Evolutionary conservation across 2,888 invertebrate genomes (phyloP).

Genomic region (Bombylius major): DNA sequence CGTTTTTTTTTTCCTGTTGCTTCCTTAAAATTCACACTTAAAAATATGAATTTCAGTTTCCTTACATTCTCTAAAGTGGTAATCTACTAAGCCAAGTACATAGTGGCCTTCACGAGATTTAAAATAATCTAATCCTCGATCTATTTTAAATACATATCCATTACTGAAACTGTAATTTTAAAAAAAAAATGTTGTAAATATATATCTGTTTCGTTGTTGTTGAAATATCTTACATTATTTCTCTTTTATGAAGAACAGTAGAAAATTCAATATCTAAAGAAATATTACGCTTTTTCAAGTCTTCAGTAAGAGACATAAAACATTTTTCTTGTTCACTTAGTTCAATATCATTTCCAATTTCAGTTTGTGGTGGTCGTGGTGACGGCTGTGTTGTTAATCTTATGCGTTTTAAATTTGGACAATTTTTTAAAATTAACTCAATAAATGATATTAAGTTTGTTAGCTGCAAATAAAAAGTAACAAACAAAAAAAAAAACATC

Average conservation of each 20-base stretch:
- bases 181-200: conserved; percentile 17
- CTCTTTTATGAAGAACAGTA: conserved; percentile 72
- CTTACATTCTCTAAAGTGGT: conserved; percentile 65
- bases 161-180: conserved; percentile 58
- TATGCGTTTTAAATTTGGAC: conserved; percentile 47
- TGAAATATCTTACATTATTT: conserved; percentile 61
- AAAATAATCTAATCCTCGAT: conserved; percentile 79
- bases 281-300: conserved; percentile 48
- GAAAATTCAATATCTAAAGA: conserved; percentile 52
- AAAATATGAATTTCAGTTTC: conserved; percentile 80
- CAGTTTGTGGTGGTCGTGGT: conserved; percentile 33
- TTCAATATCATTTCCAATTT: too few species aligned
- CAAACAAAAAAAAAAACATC: too few species aligned
- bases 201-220: too few species aligned
- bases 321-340: conserved; percentile 45
- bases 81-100: conserved; percentile 59
- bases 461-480: conserved; percentile 44
- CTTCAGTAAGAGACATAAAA: conserved; percentile 46
- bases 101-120: conserved; percentile 63
- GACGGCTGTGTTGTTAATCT: conserved; percentile 50
- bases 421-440: conserved; percentile 62
- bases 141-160: conserved; percentile 88
- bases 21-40: too few species aligned
- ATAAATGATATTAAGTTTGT: conserved; percentile 74
- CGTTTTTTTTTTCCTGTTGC: too few species aligned